Evolutionary conservation across 2,888 invertebrate species (phyloP).

Genomic region (Liodrosophila aerea): DNA sequence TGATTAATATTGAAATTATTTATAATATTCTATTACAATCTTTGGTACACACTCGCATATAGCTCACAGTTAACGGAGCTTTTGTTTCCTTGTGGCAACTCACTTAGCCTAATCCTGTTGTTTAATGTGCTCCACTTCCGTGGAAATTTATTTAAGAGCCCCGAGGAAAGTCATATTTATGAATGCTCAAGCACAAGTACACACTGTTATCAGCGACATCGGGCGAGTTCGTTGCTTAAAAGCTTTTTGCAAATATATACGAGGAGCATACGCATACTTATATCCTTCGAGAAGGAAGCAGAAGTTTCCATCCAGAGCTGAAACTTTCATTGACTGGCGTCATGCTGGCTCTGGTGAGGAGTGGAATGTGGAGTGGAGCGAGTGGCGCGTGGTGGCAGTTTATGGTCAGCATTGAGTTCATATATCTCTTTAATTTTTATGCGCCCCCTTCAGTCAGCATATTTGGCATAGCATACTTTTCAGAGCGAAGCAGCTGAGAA

Average conservation of each 20-base stretch:
- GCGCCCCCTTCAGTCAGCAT: conserved; percentile 59
- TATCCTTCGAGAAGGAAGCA: conserved; percentile 40
- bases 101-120: conserved; percentile 63
- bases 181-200: conserved; percentile 24
- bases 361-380: conserved; percentile 3
- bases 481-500: conserved; percentile 40
- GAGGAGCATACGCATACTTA: conserved; percentile 1
- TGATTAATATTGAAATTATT: conserved; percentile 26
- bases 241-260: conserved; percentile 36
- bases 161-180: conserved; percentile 49
- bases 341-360: conserved; percentile 45
- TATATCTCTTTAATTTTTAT: conserved; percentile 75
- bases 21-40: background rate
- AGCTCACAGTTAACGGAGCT: conserved; percentile 1
- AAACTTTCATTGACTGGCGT: conserved; percentile 29
- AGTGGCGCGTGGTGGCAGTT: conserved; percentile 30
- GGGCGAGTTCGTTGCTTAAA: conserved; percentile 45
- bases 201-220: conserved; percentile 36
- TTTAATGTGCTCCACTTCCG: conserved; percentile 60
- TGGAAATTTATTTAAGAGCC: conserved; percentile 35
- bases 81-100: conserved; percentile 42
- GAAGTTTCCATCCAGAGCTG: conserved; percentile 11
- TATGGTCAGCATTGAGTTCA: conserved; percentile 52
- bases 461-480: conserved; percentile 70
- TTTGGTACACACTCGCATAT: background rate